A percentile compares a stretch with the other conserved stretches of the same genome.
Conservation (phyloP, 2,113 vertebrate species). For the Egretta garzetta region DNA sequence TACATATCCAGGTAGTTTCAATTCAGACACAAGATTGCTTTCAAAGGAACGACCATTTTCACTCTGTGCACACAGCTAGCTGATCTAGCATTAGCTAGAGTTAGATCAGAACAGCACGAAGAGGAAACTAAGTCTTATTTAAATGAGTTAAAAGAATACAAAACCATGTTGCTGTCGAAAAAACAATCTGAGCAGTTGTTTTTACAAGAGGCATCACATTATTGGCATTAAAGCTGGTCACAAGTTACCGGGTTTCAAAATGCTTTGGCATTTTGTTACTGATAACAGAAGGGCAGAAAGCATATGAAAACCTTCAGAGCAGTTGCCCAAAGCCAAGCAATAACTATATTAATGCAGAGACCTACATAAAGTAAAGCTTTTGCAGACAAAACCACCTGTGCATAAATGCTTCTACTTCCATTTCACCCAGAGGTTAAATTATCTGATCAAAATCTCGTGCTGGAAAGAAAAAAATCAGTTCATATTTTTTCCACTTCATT, state of each 20-base stretch:
- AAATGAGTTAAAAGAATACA: neutral
- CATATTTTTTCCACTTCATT: conserved; percentile 50
- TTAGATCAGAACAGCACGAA: neutral
- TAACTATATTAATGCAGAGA: neutral
- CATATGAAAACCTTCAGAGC: neutral
- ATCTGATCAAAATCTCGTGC: conserved; percentile 34
- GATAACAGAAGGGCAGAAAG: neutral
- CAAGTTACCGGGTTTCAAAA: neutral
- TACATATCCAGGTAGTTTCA: neutral
- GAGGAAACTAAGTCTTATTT: neutral
- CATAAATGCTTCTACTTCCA: conserved; percentile 21
- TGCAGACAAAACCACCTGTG: conserved; percentile 20
- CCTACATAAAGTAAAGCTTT: neutral
- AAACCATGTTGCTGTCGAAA: neutral
- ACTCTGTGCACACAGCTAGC: neutral
- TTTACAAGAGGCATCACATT: neutral
- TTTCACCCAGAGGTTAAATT: conserved; percentile 48
- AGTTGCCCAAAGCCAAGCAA: neutral
- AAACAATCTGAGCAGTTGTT: neutral
- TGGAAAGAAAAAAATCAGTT: neutral
- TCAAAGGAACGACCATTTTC: neutral
- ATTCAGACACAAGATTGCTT: neutral
- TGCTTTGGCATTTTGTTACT: neutral
- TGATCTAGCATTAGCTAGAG: neutral
- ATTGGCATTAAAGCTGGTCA: neutral